phyloP scores from a whole-genome alignment of 2,113 vertebrate species.

The Zosterops borbonicus region DNA sequence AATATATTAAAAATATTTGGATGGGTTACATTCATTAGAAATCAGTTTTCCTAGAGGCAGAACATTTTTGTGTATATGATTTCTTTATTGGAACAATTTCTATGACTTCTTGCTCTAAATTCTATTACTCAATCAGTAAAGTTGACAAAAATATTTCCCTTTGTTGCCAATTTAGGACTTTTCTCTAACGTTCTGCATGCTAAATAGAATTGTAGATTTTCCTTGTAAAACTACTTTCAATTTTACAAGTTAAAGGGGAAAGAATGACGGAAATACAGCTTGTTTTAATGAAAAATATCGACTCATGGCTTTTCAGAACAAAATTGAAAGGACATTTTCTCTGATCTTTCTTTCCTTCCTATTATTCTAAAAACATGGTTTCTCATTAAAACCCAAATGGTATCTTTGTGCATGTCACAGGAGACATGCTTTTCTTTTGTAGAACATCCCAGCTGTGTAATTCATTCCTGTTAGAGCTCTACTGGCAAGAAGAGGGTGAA shows the following conservation, averaged over 20 bases:
- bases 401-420: background rate
- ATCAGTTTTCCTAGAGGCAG: background rate
- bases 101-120: slow-evolving; percentile 23
- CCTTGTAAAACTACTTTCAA: background rate
- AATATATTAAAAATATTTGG: background rate
- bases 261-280: background rate
- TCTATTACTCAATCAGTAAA: slow-evolving; percentile 10
- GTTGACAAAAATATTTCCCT: slow-evolving; percentile 25
- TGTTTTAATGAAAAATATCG: slow-evolving; percentile 3
- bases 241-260: background rate
- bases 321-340: background rate
- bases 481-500: background rate
- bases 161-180: slow-evolving; percentile 12
- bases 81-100: slow-evolving; percentile 8
- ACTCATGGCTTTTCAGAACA: background rate
- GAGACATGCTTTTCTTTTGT: background rate
- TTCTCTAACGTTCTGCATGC: background rate
- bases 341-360: background rate
- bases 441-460: background rate
- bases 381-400: background rate
- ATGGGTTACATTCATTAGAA: background rate
- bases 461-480: background rate
- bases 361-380: background rate
- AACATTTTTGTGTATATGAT: background rate
- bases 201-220: background rate